Evolutionary conservation across 1,140 invertebrate species (phyloP), one percentile per base, ranked within the genome.

Genomic region (Platorchestia sp.): DNA sequence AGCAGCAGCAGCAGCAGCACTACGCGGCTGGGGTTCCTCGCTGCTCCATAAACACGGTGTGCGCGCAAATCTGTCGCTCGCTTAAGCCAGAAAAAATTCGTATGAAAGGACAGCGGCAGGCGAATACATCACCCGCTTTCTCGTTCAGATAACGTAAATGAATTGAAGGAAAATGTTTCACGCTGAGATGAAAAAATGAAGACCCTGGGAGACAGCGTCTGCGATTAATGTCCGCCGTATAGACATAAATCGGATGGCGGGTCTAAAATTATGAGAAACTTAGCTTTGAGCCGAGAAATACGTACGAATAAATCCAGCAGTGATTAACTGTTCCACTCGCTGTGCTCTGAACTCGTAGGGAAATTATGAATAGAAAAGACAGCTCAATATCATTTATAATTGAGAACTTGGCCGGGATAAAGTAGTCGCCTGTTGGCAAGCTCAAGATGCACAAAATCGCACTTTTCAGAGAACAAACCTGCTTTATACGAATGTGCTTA

Each of bases 191-290:
- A 22, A 75, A 75, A 75, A 75, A 75, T 36, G 14, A 36, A 75
- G 59, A 75, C 59, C 14, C 14, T 75, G 14, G 27, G 59, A 75
- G 59, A 75, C 59, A 75, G 59, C 59, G 59, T 75, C 27, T 27
- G 59, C 59, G 59, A 75, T 75, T 75, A 75, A 75, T 75, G 59
- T 36, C 59, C 27, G 59, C 59, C 59, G 27, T 75, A 75, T 36
- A 75, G 59, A 10, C 59, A 75, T 75, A 75, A 75, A 75, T 75
- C 59, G 59, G 59, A 75, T 14, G n/a, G 59, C 27, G 36, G 59
- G 59, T 27, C 59, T 75, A 75, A 75, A 75, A 75, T 75, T 75
- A 75, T 75, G 59, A 75, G 59, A 75, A 75, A 75, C 59, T 75
- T 75, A 36, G 10, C 59, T 75, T 36, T 75, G 59, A 75, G 10